Base-by-base conservation (phyloP, 2,888 invertebrate species). In the Synanthedon andrenaeformis region DNA sequence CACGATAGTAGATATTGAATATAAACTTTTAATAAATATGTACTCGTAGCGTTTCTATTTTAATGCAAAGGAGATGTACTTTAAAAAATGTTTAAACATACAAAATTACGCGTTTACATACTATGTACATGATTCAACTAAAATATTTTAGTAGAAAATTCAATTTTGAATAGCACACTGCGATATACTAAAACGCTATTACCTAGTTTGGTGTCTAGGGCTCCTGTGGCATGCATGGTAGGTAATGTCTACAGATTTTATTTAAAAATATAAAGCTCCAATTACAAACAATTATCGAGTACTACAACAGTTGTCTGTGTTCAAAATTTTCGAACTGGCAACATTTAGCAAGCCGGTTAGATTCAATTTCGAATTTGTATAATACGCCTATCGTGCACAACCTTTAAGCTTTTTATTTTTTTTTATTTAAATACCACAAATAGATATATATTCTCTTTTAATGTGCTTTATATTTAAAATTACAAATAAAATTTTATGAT, bases 381-480 rank as follows among this genome's bases (percentile, higher is more conserved):
- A 69, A 68, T 76, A 77, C 50, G 72, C 73, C 80, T 86, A 87
- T 78, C 79, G 84, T 85, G 86, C 86, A 87, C 86, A 87, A 87
- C 86, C 86, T 78, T 85, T 78, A 35, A 35, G 35, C 45, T 13
- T 45, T 45, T 45, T 45, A 13, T 6, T 5, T n/a, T 8, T 42
- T 14, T 45, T 8, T 45, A 42, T 45, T 13, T 13, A 45, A 14
- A 14, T 45, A 45, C n/a, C n/a, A 45, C 45, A 13, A 53, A 56
- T 56, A 57, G 55, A 59, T 58, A 56, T 54, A 57, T 58, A 56
- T 55, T 60, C 55, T 58, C 53, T 54, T 51, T 53, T 56, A 54
- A 54, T 56, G 60, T 59, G 58, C 58, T 59, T 57, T 58, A 35
- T 35, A 35, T 35, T 35, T 35, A 35, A 35, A 35, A 35, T 35